These are phyloP conservation scores for Litocranius walleri DNA, from an alignment of 2,113 vertebrate species.

Conservation along the genomic window DNA sequence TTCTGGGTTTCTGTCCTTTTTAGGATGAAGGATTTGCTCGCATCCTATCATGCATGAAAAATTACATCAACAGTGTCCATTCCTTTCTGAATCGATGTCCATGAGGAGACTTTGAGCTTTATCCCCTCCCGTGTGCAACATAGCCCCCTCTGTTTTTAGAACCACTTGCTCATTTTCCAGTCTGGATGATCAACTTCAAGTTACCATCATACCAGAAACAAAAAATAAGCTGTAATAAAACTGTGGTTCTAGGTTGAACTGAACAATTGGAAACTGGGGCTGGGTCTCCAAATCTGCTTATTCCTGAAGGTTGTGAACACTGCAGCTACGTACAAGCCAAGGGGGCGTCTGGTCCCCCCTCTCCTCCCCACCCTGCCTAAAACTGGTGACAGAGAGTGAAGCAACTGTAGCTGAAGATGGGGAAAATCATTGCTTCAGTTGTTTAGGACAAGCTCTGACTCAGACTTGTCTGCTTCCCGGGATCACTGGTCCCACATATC, in stretches of 20 bases:
- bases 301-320: neutral
- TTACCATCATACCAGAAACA: neutral
- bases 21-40: conserved; percentile 64
- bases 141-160: neutral
- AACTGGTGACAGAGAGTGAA: neutral
- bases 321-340: neutral
- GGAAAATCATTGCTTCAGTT: neutral
- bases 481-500: neutral
- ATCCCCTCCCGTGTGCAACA: neutral
- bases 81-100: neutral
- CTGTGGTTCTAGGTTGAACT: neutral
- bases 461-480: neutral
- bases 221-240: neutral
- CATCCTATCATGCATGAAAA: conserved; percentile 30
- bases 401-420: neutral
- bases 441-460: neutral
- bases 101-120: neutral
- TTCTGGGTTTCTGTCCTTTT: conserved; percentile 69
- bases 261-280: neutral
- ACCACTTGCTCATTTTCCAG: neutral
- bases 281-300: neutral
- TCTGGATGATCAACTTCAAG: neutral
- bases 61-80: conserved; percentile 29
- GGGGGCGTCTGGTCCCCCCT: fast-evolving
- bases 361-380: neutral